Evolutionary conservation across 2,797 vertebrate species (phyloP).

Genomic region (Molothrus aeneus): DNA sequence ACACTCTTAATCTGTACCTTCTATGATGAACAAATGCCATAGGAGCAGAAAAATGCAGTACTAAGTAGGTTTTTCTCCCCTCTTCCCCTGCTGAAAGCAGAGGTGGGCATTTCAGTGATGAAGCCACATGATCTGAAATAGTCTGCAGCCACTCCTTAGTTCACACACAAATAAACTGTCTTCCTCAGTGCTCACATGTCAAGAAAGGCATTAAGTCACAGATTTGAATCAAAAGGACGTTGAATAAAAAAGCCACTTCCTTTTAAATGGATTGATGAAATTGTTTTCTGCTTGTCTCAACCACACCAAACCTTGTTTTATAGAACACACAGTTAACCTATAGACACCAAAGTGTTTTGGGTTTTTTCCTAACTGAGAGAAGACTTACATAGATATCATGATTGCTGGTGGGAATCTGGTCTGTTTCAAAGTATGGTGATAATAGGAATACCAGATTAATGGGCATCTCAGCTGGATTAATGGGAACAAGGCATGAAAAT

Average conservation of each 20-base stretch:
- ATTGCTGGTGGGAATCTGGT: constrained; percentile 1
- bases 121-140: not conserved
- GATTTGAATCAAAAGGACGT: not conserved
- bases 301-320: not conserved
- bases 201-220: not conserved
- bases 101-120: accelerated
- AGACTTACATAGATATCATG: not conserved
- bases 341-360: not conserved
- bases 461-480: not conserved
- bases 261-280: not conserved
- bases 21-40: not conserved
- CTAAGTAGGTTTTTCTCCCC: not conserved
- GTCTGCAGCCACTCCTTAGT: not conserved
- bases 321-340: not conserved
- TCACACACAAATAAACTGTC: not conserved
- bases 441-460: constrained; percentile 13
- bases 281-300: not conserved
- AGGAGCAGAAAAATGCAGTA: not conserved
- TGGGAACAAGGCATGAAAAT: constrained; percentile 3
- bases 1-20: not conserved
- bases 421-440: not conserved
- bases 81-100: not conserved
- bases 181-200: not conserved
- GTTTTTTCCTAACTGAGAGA: not conserved
- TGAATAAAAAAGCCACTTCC: not conserved